Evolutionary conservation across 2,113 vertebrate species (phyloP), one percentile per base, ranked within the genome.

Genomic region (Ailuropoda melanoleuca): DNA sequence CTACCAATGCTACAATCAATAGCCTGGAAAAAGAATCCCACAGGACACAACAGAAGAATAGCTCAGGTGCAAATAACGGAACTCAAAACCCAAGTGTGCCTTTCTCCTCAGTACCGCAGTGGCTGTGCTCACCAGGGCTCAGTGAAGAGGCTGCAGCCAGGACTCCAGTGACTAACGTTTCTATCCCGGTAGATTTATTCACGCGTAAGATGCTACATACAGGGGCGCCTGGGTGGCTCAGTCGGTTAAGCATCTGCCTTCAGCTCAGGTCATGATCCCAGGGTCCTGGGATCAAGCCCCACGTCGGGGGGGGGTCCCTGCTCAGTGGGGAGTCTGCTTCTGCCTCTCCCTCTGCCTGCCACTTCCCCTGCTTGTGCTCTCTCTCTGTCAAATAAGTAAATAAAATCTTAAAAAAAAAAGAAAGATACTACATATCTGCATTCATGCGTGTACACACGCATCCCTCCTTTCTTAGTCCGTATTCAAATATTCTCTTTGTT

Each of bases 1-100:
- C 64, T 55, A 31, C 39, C 31, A 31, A 31, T 18, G 26, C 66
- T 75, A 29, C 83, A 29, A 3, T 62, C 10, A 43, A 23, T 50
- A 70, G 13, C 53, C 74, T 34, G 18, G 14, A 3, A 1, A 43
- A 83, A 62, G 50, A 85, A 34, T 17, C 34, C 0, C 7, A 0
- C 1, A 46, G 77, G 62, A 75, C 15, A 13, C 48, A 17, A 19
- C 2, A 60, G 26, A 37, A 37, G 68, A 21, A 19, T 64, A 48
- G 50, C 11, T 60, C 34, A 24, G 17, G 31, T 9, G 39, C 77
- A 48, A n/a, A 34, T 2, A 17, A 56, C 10, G 8, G 92, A 37
- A 60, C 26, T 34, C 29, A 8, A 43, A 64, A 18, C 43, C 56
- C 46, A 2, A 3, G 1, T 0, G 0, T 0, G 2, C 19, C 50